These are phyloP conservation scores for Mixornis gularis DNA, from an alignment of 2,113 vertebrate species.

Conservation along the genomic window DNA sequence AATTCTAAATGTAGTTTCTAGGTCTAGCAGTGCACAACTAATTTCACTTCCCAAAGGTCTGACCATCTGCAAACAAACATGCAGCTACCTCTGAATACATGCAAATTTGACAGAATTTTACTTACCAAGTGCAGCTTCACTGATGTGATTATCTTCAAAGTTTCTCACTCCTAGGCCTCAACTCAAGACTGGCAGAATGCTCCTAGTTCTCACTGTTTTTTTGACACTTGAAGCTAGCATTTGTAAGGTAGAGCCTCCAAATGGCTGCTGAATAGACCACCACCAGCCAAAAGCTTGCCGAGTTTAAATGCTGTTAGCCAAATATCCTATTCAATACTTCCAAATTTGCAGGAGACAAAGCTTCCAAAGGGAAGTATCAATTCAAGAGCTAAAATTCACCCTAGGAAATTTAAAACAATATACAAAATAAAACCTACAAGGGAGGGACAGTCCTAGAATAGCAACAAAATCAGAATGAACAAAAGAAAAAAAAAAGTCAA, in stretches of 20 bases:
- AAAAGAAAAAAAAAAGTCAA: neutral
- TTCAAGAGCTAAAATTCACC: neutral
- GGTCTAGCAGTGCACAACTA: neutral
- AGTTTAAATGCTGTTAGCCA: conserved; percentile 49
- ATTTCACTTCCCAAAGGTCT: neutral
- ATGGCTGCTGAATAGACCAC: neutral
- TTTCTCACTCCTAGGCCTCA: conserved; percentile 47
- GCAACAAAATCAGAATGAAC: neutral
- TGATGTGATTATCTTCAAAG: conserved; percentile 25
- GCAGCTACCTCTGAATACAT: neutral
- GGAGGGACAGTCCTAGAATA: neutral
- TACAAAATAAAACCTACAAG: neutral
- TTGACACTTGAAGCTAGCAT: conserved; percentile 40
- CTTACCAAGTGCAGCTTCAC: conserved; percentile 3
- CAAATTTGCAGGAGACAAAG: neutral
- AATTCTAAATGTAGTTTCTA: neutral
- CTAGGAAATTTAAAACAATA: neutral
- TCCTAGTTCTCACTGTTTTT: conserved; percentile 8
- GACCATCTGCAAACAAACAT: neutral
- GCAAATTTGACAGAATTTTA: conserved; percentile 34
- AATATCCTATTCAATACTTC: neutral
- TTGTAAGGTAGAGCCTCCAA: conserved; percentile 30
- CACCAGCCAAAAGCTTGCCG: conserved; percentile 3
- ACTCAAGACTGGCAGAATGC: conserved; percentile 17
- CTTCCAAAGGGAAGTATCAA: neutral